These are phyloP conservation scores for Hormaphis cornu DNA, from an alignment of 1,140 invertebrate genomes.

Conservation along the genomic window DNA sequence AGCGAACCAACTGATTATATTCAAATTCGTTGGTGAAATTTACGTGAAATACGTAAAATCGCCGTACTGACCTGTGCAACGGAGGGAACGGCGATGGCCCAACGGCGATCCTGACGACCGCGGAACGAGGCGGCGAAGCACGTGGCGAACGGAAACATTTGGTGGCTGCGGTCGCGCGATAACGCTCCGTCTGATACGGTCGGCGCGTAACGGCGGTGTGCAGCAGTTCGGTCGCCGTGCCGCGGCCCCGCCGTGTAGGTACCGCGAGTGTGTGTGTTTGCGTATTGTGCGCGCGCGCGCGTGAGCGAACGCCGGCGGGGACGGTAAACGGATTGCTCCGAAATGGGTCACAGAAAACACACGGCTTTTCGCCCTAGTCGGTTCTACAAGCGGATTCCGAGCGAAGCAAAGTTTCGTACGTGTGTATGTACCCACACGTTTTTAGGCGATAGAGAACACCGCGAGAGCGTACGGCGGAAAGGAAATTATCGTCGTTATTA, in stretches of 20 bases:
- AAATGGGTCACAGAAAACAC: constrained; percentile 12
- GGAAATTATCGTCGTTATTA: not conserved
- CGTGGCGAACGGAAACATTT: constrained; percentile 25
- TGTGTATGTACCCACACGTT: too few relatives aligned
- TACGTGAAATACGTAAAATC: not conserved
- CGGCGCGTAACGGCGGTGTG: not conserved
- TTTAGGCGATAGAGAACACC: too few relatives aligned
- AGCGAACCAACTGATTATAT: too few relatives aligned
- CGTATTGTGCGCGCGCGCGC: not conserved
- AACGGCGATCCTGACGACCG: not conserved
- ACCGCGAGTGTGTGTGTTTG: not conserved
- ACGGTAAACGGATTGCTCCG: constrained; percentile 13
- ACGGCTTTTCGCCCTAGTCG: not conserved
- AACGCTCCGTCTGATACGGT: not conserved
- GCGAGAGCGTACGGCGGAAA: too few relatives aligned
- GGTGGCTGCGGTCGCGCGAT: not conserved
- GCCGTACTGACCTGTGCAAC: not conserved
- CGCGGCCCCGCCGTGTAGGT: not conserved
- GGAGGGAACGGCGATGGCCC: not conserved
- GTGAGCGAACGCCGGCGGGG: not conserved
- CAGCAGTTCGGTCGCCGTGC: not conserved
- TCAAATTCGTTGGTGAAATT: too few relatives aligned
- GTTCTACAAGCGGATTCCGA: too few relatives aligned
- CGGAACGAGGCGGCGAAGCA: not conserved
- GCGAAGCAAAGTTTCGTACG: too few relatives aligned